phyloP scores from a whole-genome alignment of 2,797 vertebrate genomes.

The Menidia menidia region DNA sequence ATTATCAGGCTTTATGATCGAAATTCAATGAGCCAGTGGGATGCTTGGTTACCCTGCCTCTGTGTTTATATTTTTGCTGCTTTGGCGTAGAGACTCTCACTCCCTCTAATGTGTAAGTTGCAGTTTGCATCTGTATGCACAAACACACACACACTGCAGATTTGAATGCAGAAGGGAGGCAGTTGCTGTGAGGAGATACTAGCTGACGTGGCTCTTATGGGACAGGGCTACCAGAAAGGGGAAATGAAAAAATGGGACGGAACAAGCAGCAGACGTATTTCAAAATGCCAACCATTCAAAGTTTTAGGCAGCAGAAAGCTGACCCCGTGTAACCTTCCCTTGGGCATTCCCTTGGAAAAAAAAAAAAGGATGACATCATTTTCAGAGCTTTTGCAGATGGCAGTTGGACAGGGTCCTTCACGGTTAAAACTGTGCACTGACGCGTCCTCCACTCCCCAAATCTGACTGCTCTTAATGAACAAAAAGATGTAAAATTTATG shows the following conservation, averaged over 20 bases:
- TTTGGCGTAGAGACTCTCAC: background rate
- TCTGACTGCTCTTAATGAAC: slow-evolving; percentile 64
- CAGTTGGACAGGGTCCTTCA: background rate
- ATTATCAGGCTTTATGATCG: too few relatives aligned
- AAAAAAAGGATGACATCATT: slow-evolving; percentile 69
- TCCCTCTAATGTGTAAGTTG: slow-evolving; percentile 4
- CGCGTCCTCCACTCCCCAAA: slow-evolving; percentile 24
- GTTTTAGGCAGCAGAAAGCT: slow-evolving; percentile 50
- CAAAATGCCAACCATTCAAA: slow-evolving; percentile 50
- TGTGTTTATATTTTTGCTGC: background rate
- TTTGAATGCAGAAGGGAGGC: slow-evolving; percentile 37
- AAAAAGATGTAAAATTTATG: slow-evolving; percentile 80
- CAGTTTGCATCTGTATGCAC: slow-evolving; percentile 1
- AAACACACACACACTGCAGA: slow-evolving; percentile 25
- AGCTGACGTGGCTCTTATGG: slow-evolving; percentile 66
- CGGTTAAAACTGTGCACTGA: slow-evolving; percentile 4
- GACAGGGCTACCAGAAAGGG: slow-evolving; percentile 51
- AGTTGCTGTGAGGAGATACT: slow-evolving; percentile 57
- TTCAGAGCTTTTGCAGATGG: slow-evolving; percentile 33
- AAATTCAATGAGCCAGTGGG: too few relatives aligned
- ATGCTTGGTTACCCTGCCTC: too few relatives aligned
- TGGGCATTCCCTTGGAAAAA: slow-evolving; percentile 20
- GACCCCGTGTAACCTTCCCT: slow-evolving; percentile 57
- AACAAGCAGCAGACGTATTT: slow-evolving; percentile 47
- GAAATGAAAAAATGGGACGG: slow-evolving; percentile 62